phyloP scores from a whole-genome alignment of 2,888 invertebrate genomes.

The Mesoligia furuncula region DNA sequence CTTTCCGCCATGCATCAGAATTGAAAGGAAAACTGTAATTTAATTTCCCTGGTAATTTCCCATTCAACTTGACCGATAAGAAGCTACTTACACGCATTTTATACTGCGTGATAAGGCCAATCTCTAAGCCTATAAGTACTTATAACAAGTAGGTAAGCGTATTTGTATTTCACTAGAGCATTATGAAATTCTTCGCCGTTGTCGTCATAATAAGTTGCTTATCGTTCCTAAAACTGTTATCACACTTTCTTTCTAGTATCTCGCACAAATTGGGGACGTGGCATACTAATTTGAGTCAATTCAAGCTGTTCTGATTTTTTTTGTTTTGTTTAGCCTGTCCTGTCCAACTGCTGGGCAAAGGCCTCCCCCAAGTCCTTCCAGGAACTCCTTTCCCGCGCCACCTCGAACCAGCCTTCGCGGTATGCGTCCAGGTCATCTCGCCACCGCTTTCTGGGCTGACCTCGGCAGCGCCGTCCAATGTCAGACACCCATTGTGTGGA shows the following conservation, averaged over 20 bases:
- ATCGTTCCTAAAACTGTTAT: conserved; percentile 3
- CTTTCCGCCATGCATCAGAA: background rate
- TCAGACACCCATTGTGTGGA: too few species aligned
- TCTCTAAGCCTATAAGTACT: conserved; percentile 26
- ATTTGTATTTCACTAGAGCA: conserved; percentile 31
- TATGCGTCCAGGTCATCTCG: too few species aligned
- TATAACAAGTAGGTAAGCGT: conserved; percentile 33
- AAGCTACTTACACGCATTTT: conserved; percentile 1
- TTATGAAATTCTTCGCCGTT: conserved; percentile 17
- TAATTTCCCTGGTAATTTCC: conserved; percentile 19
- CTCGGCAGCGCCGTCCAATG: too few species aligned
- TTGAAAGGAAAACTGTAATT: conserved; percentile 9
- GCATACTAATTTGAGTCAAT: background rate
- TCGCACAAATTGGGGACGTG: background rate
- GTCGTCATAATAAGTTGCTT: conserved; percentile 20
- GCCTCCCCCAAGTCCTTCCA: too few species aligned
- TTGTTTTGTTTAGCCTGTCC: too few species aligned
- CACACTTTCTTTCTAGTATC: conserved; percentile 7
- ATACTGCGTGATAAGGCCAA: conserved; percentile 32
- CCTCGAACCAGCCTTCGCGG: too few species aligned
- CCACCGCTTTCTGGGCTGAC: too few species aligned
- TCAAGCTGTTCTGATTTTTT: background rate
- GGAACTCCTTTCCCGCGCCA: too few species aligned
- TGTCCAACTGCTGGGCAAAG: too few species aligned
- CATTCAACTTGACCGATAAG: conserved; percentile 50